Base-by-base conservation (phyloP, 2,113 vertebrate genomes). In the Suricata suricatta region DNA sequence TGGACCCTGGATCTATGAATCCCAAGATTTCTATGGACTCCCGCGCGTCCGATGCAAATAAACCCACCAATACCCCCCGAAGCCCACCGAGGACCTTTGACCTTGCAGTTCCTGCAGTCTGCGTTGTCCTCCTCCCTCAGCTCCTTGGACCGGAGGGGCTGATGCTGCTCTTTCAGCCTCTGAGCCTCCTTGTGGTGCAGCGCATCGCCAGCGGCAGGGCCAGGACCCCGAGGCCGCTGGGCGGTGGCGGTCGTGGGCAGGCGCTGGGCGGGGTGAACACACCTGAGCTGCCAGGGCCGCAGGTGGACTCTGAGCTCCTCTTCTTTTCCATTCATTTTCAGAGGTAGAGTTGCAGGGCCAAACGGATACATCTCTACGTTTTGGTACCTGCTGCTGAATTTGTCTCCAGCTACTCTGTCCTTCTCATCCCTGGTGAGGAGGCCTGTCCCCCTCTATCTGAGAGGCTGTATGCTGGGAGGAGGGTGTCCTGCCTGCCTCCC, bases 1-100 rank as follows among this genome's bases (percentile, higher is more conserved):
- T 99, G 99, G 77, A 99, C 99, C 89, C 99, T 99, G 98, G 99
- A 99, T 99, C 99, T 99, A 99, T 99, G 99, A 97, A 99, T 99
- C 1, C 99, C 99, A 97, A 99, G 99, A 99, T 99, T 99, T 95
- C 99, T 99, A 98, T 99, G 99, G 98, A 99, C 99, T 96, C 99
- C 99, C 88, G 99, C 99, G 98, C 99, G 99, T 98, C 99, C 99
- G 98, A 99, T 99, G 95, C 99, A 99, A 99, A 99, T 99, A 99
- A 99, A 99, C 92, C 99, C 99, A 52, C 99, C 99, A 1, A 99
- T 99, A 98, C 99, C 99, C 99, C 99, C 99, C 92, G 99, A 99
- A 27, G 99, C 99, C 99, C 99, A 99, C 98, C 99, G 99, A 95
- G 99, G 99, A 98, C 99, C 99, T 99, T 99, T 99, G 11, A 99